Conservation (phyloP, 2,888 invertebrate genomes). For the Trileptium ribeirensis region DNA sequence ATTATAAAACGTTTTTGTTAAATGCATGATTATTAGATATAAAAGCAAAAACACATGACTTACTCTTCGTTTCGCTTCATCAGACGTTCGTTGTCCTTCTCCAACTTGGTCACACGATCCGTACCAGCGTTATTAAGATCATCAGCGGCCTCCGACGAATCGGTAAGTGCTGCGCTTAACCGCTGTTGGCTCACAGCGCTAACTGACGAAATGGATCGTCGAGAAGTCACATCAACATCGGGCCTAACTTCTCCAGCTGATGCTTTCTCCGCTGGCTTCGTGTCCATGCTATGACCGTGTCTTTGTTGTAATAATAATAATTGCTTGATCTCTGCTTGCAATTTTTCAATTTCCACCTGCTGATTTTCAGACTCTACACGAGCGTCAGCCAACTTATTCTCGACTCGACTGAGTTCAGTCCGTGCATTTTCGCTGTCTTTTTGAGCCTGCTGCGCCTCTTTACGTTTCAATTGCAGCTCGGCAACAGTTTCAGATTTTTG, state of each 20-base stretch:
- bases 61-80: constrained; percentile 2
- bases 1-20: no score
- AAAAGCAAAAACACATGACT: no score
- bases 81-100: background rate
- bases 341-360: background rate
- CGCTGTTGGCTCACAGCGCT: background rate
- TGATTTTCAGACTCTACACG: no score
- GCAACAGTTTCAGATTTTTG: no score
- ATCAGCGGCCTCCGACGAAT: background rate
- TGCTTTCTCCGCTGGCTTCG: background rate
- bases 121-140: background rate
- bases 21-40: no score
- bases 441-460: background rate
- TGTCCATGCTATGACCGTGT: no score
- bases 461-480: background rate
- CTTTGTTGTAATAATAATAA: no score
- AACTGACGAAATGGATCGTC: background rate
- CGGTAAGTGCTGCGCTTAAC: background rate
- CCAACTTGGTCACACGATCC: background rate
- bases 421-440: background rate
- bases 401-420: background rate
- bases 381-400: background rate
- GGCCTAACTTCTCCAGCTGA: background rate
- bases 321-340: background rate
- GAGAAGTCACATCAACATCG: background rate